phyloP scores from a whole-genome alignment of 2,888 invertebrate genomes.

The Agrilus mali region DNA sequence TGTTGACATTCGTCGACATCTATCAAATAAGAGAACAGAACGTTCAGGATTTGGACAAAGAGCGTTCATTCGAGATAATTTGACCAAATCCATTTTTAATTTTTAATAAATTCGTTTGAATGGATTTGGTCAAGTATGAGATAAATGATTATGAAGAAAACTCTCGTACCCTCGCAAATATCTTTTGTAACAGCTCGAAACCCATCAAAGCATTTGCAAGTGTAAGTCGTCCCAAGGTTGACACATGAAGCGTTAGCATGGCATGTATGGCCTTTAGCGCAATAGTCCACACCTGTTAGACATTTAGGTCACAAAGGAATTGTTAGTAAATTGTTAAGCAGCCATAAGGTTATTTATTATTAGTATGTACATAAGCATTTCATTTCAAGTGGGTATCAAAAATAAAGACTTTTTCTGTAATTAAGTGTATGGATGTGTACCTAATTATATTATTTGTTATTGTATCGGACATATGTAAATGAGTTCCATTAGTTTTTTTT shows the following conservation, averaged over 20 bases:
- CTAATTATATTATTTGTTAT: no score
- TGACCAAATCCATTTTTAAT: not conserved
- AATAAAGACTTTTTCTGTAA: no score
- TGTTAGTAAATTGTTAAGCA: no score
- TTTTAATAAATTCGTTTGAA: not conserved
- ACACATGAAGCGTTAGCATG: slow-evolving; percentile 84
- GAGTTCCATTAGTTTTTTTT: no score
- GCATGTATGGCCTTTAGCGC: slow-evolving; percentile 77
- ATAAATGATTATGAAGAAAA: slow-evolving; percentile 1
- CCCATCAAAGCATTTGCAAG: slow-evolving; percentile 83
- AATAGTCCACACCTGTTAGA: slow-evolving; percentile 70
- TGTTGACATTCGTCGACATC: slow-evolving; percentile 79
- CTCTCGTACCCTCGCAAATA: not conserved
- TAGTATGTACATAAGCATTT: no score
- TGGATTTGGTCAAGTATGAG: slow-evolving; percentile 1
- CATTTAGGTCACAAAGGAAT: no score
- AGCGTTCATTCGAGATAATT: not conserved
- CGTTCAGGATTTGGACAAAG: no score
- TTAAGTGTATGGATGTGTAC: no score
- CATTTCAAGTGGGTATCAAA: no score
- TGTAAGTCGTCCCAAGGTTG: slow-evolving; percentile 81
- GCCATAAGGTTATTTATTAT: no score
- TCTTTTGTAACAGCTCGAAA: slow-evolving; percentile 36
- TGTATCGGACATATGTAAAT: no score
- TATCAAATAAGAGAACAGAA: slow-evolving; percentile 24